A percentile compares a stretch with the other conserved stretches of the same genome.
These are phyloP conservation scores for Harlomillsia oculata DNA, from an alignment of 1,140 invertebrate genomes.

Conservation along the genomic window DNA sequence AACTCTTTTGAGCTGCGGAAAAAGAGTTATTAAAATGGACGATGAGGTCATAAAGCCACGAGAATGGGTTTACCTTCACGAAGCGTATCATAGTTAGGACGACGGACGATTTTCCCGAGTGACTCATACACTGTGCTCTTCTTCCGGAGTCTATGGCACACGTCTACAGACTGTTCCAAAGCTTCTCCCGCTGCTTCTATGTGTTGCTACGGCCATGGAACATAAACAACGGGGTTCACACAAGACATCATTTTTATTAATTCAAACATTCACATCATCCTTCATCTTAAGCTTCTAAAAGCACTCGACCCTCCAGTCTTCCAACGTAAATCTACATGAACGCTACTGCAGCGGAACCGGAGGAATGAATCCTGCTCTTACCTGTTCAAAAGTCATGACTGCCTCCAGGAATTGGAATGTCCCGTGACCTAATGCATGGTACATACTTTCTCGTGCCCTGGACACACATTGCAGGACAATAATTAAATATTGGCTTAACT, in stretches of 20 bases:
- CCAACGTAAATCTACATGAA: neutral
- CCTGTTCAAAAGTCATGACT: slow-evolving; percentile 81
- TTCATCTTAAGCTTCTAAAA: neutral
- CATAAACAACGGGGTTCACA: slow-evolving; percentile 13
- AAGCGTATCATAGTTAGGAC: slow-evolving; percentile 63
- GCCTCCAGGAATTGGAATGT: slow-evolving; percentile 87
- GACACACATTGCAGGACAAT: neutral
- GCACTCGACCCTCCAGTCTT: neutral
- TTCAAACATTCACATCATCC: slow-evolving; percentile 1
- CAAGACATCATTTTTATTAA: slow-evolving; percentile 4
- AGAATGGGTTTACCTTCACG: slow-evolving; percentile 65
- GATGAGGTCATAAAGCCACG: no score
- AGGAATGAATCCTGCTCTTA: slow-evolving; percentile 43
- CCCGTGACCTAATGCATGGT: slow-evolving; percentile 80
- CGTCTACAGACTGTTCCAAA: slow-evolving; percentile 61
- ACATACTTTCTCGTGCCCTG: slow-evolving; percentile 73
- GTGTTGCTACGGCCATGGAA: slow-evolving; percentile 47
- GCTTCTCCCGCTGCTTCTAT: slow-evolving; percentile 61
- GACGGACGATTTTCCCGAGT: slow-evolving; percentile 69
- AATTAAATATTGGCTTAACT: neutral
- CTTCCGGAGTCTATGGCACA: slow-evolving; percentile 63
- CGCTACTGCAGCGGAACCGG: no score
- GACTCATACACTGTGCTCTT: slow-evolving; percentile 64
- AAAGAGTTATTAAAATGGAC: no score
- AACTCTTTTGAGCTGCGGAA: no score